Percentiles rank a stretch among this genome's conserved stretches.
phyloP scores from a whole-genome alignment of 2,888 invertebrate genomes.

The Alloplasta piceator region DNA sequence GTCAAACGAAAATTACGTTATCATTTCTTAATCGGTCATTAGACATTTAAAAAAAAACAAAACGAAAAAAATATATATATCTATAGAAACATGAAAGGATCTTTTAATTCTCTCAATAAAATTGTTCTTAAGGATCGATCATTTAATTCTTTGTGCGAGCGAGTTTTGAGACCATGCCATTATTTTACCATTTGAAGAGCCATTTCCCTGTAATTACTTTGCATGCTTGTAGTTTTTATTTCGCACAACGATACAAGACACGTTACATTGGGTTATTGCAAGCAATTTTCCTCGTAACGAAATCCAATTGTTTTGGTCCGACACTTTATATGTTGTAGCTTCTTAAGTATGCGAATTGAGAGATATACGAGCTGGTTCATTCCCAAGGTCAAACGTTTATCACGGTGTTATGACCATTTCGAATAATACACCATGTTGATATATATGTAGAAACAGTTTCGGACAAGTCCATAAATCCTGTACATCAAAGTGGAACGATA shows the following conservation, averaged over 20 bases:
- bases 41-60: conserved; percentile 61
- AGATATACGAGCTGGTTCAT: neutral
- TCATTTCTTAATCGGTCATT: conserved; percentile 72
- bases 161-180: conserved; percentile 37
- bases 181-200: conserved; percentile 55
- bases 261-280: neutral
- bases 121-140: conserved; percentile 73
- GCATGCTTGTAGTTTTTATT: conserved; percentile 10
- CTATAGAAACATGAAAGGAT: conserved; percentile 58
- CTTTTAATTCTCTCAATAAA: conserved; percentile 70
- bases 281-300: neutral
- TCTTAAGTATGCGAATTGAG: no score
- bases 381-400: neutral
- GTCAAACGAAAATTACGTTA: conserved; percentile 70
- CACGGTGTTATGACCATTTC: conserved; percentile 9
- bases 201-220: conserved; percentile 41
- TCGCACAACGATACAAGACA: neutral
- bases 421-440: conserved; percentile 14
- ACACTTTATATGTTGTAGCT: neutral
- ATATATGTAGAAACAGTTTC: neutral
- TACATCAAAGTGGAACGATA: conserved; percentile 41
- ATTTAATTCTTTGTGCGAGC: conserved; percentile 62
- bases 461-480: neutral
- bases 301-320: conserved; percentile 23
- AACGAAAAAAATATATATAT: conserved; percentile 39